Evolutionary conservation across 1,140 invertebrate species (phyloP), one percentile per base, ranked within the genome.

Genomic region (Pachyrhynchus sulphureomaculatus): DNA sequence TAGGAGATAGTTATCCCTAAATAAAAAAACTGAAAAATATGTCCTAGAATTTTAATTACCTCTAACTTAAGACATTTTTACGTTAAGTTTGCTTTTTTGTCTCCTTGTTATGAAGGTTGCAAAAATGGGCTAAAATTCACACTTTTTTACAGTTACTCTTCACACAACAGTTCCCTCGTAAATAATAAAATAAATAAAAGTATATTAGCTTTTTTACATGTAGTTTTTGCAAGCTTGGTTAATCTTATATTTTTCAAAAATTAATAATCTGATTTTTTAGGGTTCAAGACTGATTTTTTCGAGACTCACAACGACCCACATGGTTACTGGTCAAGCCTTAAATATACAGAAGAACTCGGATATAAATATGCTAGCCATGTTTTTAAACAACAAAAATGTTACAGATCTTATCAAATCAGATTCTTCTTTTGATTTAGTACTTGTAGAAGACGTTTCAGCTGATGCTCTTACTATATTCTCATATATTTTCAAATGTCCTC

Each of bases 401-500:
- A 12, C 9, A 39, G 13, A 42, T 1, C 26, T 54, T 26, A 41
- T 54, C 0, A 9, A 4, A 0, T 54, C 51, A 32, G 26, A 42
- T 17, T 24, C 51, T 3, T 8, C 10, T 15, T 54, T 54, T 20
- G 51, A 54, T 54, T 20, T 54, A 17, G 21, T 41, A 3, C 13
- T 54, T 6, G 17, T 54, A 18, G 51, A 54, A 42, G 37, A 42
- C 26, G 34, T 54, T 23, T 4, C 20, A 1, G 37, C 36, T n/a
- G 34, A 41, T 54, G 37, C 8, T 8, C 18, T 54, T 10, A 18
- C 51, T 1, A 20, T 41, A 13, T 21, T 54, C 13, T 39, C 51
- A 2, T n/a, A 54, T 13, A 34, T 54, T 29, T 54, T 24, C 24
- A 54, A 54, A 39, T 23, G 36, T 26, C 51, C 51, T 41, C 17